phyloP scores from a whole-genome alignment of 2,797 vertebrate species.

The Peromyscus melanophrys region DNA sequence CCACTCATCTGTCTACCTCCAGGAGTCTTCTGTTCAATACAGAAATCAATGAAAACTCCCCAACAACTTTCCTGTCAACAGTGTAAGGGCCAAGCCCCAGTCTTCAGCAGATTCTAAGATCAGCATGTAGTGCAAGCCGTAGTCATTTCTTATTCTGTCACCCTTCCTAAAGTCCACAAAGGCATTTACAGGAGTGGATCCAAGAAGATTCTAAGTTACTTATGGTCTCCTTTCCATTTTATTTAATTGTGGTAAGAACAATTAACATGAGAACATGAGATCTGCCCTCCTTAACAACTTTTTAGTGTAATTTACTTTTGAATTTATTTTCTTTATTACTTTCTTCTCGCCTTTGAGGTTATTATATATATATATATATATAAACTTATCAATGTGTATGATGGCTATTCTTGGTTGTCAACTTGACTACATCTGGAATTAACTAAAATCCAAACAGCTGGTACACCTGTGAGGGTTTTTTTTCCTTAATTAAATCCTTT shows the following conservation, averaged over 20 bases:
- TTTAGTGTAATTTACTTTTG: neutral
- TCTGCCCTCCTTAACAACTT: neutral
- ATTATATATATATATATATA: neutral
- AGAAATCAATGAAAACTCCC: slow-evolving; percentile 12
- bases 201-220: slow-evolving; percentile 18
- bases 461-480: neutral
- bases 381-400: neutral
- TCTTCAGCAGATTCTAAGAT: neutral
- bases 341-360: slow-evolving; percentile 13
- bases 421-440: neutral
- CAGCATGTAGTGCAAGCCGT: no score
- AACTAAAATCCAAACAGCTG: neutral
- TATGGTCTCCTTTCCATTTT: slow-evolving; percentile 30
- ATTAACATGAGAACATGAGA: neutral
- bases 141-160: neutral
- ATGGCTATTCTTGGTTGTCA: neutral
- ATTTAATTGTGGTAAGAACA: neutral
- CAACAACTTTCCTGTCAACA: neutral
- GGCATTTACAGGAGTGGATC: neutral
- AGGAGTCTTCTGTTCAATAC: neutral
- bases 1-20: neutral
- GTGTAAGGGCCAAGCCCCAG: neutral
- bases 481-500: neutral
- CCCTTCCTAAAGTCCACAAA: slow-evolving; percentile 4
- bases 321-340: slow-evolving; percentile 52